Conservation (phyloP, 1,140 invertebrate species). For the Ericerus pela region DNA sequence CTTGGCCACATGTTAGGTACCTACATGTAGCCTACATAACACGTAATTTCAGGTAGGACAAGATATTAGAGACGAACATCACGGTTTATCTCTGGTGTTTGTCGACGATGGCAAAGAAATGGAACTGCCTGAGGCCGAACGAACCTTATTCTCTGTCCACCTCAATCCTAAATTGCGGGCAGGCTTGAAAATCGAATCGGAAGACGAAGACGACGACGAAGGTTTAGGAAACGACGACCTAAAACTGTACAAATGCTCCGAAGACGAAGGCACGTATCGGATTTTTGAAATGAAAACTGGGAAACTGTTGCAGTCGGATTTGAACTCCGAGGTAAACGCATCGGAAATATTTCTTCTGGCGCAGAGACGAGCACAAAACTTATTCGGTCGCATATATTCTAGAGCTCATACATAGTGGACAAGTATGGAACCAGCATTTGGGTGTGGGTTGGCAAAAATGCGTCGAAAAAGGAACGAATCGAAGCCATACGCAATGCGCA, state of each 20-base stretch:
- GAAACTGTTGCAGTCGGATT: slow-evolving; percentile 60
- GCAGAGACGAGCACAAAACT: neutral
- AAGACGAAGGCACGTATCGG: slow-evolving; percentile 65
- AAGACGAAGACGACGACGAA: slow-evolving; percentile 26
- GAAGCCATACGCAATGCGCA: slow-evolving; percentile 74
- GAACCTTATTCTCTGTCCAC: slow-evolving; percentile 47
- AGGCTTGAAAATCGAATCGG: slow-evolving; percentile 38
- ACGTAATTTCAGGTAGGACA: slow-evolving; percentile 29
- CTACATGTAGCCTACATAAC: neutral
- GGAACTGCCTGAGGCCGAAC: slow-evolving; percentile 44
- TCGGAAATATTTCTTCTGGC: too few species aligned
- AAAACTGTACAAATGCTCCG: slow-evolving; percentile 52
- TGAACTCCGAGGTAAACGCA: slow-evolving; percentile 49
- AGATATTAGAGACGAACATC: slow-evolving; percentile 31
- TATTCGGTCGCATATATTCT: slow-evolving; percentile 14
- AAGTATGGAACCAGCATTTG: slow-evolving; percentile 73
- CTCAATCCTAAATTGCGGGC: slow-evolving; percentile 47
- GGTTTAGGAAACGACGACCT: slow-evolving; percentile 34
- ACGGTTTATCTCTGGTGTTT: slow-evolving; percentile 44
- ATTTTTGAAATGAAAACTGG: slow-evolving; percentile 76
- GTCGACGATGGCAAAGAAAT: slow-evolving; percentile 77
- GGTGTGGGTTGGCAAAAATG: slow-evolving; percentile 76
- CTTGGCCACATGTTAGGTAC: too few species aligned
- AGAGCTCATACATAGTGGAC: slow-evolving; percentile 77
- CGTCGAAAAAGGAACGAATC: slow-evolving; percentile 48